Evolutionary conservation across 1,140 invertebrate species (phyloP), one percentile per base, ranked within the genome.

Genomic region (Trichonephila clavata): DNA sequence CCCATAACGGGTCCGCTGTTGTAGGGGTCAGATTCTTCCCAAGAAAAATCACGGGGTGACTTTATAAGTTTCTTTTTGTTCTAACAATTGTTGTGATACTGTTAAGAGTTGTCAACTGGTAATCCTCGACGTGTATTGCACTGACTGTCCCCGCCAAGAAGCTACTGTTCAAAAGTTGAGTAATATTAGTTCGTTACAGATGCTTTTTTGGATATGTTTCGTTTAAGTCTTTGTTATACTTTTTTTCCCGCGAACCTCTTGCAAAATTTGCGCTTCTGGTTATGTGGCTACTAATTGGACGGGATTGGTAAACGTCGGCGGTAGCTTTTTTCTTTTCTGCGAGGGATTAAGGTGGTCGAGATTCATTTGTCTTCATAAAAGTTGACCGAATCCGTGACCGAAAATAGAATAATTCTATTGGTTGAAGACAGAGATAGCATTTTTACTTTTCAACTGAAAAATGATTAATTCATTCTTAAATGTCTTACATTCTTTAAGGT

Each of bases 1-100:
- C 91, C 91, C 91, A 86, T 86, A 92, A 39, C 80, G 83, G 91
- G 43, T 61, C 91, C 91, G 61, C 20, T 20, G 50, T 50, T 57
- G 20, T 65, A 71, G 27, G 91, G 91, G 91, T 92, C 91, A 92
- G 43, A 18, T 32, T 27, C 61, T 92, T 92, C 91, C 77, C 90
- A 86, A 59, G 60, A 21, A 77, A 84, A 50, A 84, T 50, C 21
- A n/a, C 86, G 32, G 20, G n/a, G 39, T 24, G 39, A 57, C 50
- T 18, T 24, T 24, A 87, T 63, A 50, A 20, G 24, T 16, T 32
- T 63, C 18, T 24, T 65, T 88, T 89, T 50, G 27, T 84, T n/a
- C 50, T 59, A 39, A 4, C 24, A 16, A 39, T 86, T 14, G 68
- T 60, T 57, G 59, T 92, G 86, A 63, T 60, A 87, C 32, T 65